Evolutionary conservation across 2,797 vertebrate species (phyloP).

Genomic region (Acanthornis magna): DNA sequence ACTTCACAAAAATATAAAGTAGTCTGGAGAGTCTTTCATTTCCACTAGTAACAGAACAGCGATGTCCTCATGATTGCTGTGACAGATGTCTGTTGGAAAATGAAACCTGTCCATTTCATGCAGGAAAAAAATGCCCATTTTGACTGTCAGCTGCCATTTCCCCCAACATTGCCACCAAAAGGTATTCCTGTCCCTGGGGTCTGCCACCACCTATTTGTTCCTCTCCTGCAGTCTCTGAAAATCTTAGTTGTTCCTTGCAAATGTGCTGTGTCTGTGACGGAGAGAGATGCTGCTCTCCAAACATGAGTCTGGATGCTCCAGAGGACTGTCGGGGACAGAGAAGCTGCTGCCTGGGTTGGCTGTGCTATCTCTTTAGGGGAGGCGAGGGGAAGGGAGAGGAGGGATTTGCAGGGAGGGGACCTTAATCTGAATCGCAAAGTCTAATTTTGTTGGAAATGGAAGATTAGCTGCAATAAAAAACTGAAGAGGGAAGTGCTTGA

Average conservation of each 20-base stretch:
- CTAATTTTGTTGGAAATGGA: neutral
- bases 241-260: neutral
- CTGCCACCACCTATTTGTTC: neutral
- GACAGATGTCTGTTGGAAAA: neutral
- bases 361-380: neutral
- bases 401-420: neutral
- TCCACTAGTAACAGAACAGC: neutral
- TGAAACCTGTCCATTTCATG: neutral
- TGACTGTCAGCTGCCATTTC: accelerated
- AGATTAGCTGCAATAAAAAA: neutral
- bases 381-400: neutral
- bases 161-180: neutral
- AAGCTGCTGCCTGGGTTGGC: neutral
- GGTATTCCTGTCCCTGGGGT: neutral
- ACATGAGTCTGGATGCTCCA: neutral
- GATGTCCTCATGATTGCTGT: neutral
- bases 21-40: neutral
- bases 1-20: neutral
- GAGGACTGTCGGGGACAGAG: neutral
- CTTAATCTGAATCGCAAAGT: neutral
- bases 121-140: neutral
- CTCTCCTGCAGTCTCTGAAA: neutral
- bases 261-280: neutral
- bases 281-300: neutral
- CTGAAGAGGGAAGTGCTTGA: constrained; percentile 10